Evolutionary conservation across 2,888 invertebrate genomes (phyloP).

Genomic region (Cheilosia grossa): DNA sequence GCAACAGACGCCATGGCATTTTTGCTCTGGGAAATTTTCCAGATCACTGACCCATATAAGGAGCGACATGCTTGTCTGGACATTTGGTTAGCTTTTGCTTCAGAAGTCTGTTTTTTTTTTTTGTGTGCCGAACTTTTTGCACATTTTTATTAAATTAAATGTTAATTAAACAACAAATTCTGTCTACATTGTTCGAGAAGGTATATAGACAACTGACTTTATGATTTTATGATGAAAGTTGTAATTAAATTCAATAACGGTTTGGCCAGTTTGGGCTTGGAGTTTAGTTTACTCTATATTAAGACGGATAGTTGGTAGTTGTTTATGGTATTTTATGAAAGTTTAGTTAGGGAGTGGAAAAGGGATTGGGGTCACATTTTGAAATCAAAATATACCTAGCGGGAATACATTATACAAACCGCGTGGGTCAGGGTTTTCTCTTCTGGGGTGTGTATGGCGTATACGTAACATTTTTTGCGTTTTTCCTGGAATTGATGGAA

Average conservation of each 20-base stretch:
- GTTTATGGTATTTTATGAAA: too few species aligned
- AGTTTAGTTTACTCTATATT: too few species aligned
- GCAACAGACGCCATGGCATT: constrained; percentile 20
- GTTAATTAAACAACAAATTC: constrained; percentile 18
- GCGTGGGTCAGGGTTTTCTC: neutral
- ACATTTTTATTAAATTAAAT: constrained; percentile 13
- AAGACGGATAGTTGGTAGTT: too few species aligned
- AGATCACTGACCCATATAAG: constrained; percentile 59
- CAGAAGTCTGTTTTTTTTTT: neutral
- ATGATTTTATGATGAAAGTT: neutral
- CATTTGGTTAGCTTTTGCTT: constrained; percentile 5
- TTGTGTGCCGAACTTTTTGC: neutral
- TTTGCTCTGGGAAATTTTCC: constrained; percentile 44
- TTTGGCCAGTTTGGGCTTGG: neutral
- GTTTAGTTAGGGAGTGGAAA: too few species aligned
- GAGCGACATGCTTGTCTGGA: constrained; percentile 45
- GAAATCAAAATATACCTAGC: too few species aligned
- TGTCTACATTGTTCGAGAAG: neutral
- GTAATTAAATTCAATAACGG: neutral
- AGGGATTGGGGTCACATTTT: too few species aligned
- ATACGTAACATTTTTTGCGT: neutral
- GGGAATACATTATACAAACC: too few species aligned
- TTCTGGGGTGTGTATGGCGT: neutral
- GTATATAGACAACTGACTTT: neutral
- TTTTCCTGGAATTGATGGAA: too few species aligned